Evolutionary conservation across 2,113 vertebrate genomes (phyloP).

Genomic region (Machaerirhynchus nigripectus): DNA sequence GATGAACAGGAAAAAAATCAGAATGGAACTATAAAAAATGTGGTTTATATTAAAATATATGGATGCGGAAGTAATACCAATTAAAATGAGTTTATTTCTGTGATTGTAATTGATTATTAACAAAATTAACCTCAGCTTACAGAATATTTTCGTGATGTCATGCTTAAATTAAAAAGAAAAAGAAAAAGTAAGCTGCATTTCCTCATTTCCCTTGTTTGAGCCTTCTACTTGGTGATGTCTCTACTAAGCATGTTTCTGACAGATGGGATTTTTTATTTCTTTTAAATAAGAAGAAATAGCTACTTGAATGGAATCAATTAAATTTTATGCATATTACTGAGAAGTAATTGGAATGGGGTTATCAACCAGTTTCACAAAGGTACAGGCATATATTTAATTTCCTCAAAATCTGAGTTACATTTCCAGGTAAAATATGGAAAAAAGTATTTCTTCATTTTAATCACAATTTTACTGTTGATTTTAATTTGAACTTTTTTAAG

Average conservation of each 20-base stretch:
- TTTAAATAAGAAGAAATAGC: conserved; percentile 24
- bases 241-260: background rate
- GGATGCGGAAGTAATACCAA: background rate
- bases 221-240: background rate
- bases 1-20: background rate
- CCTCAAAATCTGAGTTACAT: background rate
- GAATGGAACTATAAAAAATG: background rate
- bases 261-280: background rate
- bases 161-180: background rate
- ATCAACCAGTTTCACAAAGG: conserved; percentile 40
- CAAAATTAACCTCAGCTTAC: background rate
- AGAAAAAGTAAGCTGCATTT: background rate
- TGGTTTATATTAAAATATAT: background rate
- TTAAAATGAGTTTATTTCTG: background rate
- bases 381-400: conserved; percentile 32
- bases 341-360: conserved; percentile 50
- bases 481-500: background rate
- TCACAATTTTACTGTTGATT: background rate
- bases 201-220: background rate
- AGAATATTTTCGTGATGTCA: background rate
- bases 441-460: background rate
- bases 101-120: background rate
- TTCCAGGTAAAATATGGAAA: conserved; percentile 20
- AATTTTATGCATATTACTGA: conserved; percentile 10
- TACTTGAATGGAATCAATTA: conserved; percentile 44